Evolutionary conservation across 2,888 invertebrate genomes (phyloP), one percentile per base, ranked within the genome.

Genomic region (Troglohyphantes excavatus): DNA sequence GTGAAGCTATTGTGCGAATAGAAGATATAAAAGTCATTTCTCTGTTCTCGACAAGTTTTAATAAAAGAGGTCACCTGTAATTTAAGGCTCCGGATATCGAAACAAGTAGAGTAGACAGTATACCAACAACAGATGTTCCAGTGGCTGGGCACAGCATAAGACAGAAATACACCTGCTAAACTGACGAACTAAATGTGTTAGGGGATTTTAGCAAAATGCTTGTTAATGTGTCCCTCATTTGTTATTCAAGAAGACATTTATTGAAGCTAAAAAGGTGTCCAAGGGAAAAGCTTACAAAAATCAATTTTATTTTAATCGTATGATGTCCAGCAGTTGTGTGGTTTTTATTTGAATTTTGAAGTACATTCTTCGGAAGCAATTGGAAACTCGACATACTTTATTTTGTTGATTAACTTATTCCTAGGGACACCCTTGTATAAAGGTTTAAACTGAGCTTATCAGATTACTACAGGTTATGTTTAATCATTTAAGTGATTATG

Each of bases 41-140:
- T 83, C 75, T 85, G 81, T 61, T 85, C 90, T 70, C 84, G 85
- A 72, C 90, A 81, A 90, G 46, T 83, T 70, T 63, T 78, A 90
- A 61, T 79, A 85, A 90, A 90, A 83, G 70, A 90, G 63, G 68
- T 90, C 90, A 90, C 90, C 90, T 90, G 90, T 90, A 27, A 88
- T 79, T 67, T 43, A 90, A 73, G 90, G 84, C 76, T 90, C 90
- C 90, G 63, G 85, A 75, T 72, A 78, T 59, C 33, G 84, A 84
- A 78, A 84, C 70, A 76, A 78, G 83, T 70, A 78, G 83, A 72
- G 78, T 53, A 78, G 83, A 90, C 61, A 63, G 61, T 78, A 90
- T 63, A 83, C 79, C 78, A 90, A 72, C 78, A 90, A 72, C 53
- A 9, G 81, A 84, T 27, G 78, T 76, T 90, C 84, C 84, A 73